phyloP scores from a whole-genome alignment of 2,888 invertebrate species.

The Aphodius granarius region DNA sequence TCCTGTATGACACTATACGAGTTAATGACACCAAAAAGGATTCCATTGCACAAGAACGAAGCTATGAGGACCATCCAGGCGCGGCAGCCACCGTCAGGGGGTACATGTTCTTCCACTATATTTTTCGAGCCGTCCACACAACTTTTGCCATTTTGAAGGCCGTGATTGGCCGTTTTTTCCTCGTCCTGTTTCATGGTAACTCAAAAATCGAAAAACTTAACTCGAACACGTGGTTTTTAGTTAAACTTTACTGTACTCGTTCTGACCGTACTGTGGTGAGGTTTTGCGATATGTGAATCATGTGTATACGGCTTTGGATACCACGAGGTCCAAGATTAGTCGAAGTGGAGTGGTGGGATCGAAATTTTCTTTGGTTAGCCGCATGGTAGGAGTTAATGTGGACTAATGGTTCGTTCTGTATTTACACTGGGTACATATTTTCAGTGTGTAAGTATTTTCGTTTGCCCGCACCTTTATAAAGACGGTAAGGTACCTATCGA shows the following conservation, averaged over 20 bases:
- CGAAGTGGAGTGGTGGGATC: background rate
- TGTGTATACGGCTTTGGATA: too few relatives aligned
- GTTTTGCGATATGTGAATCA: background rate
- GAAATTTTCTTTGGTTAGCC: background rate
- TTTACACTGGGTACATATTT: background rate
- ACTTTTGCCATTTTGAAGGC: background rate
- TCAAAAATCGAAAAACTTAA: background rate
- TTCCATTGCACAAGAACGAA: constrained; percentile 87
- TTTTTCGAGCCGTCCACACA: too few relatives aligned
- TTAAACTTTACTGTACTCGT: background rate
- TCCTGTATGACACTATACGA: constrained; percentile 81
- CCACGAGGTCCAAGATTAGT: background rate
- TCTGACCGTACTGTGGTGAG: background rate
- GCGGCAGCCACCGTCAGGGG: constrained; percentile 77
- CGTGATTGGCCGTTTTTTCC: background rate
- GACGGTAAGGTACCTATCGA: background rate
- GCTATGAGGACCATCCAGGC: constrained; percentile 83
- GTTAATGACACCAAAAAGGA: constrained; percentile 89
- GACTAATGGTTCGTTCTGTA: background rate
- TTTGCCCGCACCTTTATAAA: background rate
- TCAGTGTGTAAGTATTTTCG: background rate
- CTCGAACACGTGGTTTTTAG: background rate
- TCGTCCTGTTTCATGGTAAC: background rate
- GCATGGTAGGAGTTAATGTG: background rate
- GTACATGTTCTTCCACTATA: constrained; percentile 52